Evolutionary conservation across 1,140 invertebrate species (phyloP).

Genomic region (Saccostrea glomerata): DNA sequence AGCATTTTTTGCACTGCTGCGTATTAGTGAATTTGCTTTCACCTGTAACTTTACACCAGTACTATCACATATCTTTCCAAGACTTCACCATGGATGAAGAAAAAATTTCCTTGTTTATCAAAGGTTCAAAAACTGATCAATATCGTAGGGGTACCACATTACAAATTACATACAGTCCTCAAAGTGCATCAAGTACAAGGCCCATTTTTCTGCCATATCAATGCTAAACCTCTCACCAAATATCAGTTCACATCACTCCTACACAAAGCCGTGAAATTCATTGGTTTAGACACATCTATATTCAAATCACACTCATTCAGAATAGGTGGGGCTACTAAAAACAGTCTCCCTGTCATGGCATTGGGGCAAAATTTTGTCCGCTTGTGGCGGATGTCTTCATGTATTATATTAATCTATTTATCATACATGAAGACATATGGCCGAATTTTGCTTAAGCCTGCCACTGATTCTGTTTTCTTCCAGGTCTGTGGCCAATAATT

Average conservation of each 20-base stretch:
- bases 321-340: too few species aligned
- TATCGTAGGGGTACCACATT: not conserved
- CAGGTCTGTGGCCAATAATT: too few species aligned
- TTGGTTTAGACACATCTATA: slow-evolving; percentile 29
- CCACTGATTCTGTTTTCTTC: too few species aligned
- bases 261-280: slow-evolving; percentile 38
- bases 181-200: not conserved
- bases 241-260: slow-evolving; percentile 36
- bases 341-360: too few species aligned
- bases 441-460: too few species aligned
- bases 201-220: slow-evolving; percentile 29
- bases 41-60: not conserved
- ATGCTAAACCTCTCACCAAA: slow-evolving; percentile 6
- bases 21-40: not conserved
- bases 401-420: too few species aligned
- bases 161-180: not conserved
- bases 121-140: slow-evolving; percentile 37
- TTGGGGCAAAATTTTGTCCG: too few species aligned
- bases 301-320: too few species aligned
- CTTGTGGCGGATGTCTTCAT: too few species aligned
- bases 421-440: too few species aligned
- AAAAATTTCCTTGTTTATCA: slow-evolving; percentile 8
- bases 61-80: not conserved
- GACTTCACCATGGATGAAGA: not conserved
- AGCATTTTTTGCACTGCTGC: slow-evolving; percentile 3